phyloP scores from a whole-genome alignment of 2,797 vertebrate species.

The Yasuhikotakia modesta region DNA sequence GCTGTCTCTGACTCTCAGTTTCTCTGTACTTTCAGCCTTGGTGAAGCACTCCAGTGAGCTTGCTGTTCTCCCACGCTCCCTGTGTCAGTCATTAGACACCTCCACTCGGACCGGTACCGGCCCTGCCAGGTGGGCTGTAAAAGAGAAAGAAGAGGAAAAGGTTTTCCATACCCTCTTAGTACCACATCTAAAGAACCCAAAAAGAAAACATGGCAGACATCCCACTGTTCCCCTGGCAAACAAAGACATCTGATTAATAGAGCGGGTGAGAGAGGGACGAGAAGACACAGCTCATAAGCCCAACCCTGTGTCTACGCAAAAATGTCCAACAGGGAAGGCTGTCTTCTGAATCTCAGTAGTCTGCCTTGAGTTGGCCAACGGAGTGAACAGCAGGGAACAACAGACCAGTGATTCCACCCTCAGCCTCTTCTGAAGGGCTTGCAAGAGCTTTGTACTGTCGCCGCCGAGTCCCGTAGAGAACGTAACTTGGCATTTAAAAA shows the following conservation, averaged over 20 bases:
- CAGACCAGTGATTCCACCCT: constrained; percentile 50
- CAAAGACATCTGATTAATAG: constrained; percentile 71
- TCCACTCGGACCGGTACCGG: constrained; percentile 56
- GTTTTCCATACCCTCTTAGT: constrained; percentile 5
- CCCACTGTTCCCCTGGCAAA: constrained; percentile 71
- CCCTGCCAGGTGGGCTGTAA: constrained; percentile 18
- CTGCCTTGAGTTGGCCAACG: constrained; percentile 16
- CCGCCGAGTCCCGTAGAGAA: constrained; percentile 42
- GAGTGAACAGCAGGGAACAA: constrained; percentile 54
- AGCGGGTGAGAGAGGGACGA: constrained; percentile 58
- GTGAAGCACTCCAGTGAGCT: constrained; percentile 42
- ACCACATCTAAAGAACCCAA: constrained; percentile 55
- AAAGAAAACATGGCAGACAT: constrained; percentile 64
- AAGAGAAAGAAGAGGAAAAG: neutral
- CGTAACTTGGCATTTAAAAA: constrained; percentile 57
- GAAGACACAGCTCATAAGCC: constrained; percentile 57
- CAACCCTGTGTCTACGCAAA: constrained; percentile 20
- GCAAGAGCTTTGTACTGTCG: constrained; percentile 58
- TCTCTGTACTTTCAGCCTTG: constrained; percentile 40
- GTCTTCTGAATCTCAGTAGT: constrained; percentile 31
- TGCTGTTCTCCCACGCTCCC: constrained; percentile 51
- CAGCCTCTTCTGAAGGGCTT: constrained; percentile 58
- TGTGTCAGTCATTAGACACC: constrained; percentile 66
- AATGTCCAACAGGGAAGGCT: constrained; percentile 30
- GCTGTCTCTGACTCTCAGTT: constrained; percentile 25